These are phyloP conservation scores for Drepana falcataria DNA, from an alignment of 2,888 invertebrate genomes.

Conservation along the genomic window DNA sequence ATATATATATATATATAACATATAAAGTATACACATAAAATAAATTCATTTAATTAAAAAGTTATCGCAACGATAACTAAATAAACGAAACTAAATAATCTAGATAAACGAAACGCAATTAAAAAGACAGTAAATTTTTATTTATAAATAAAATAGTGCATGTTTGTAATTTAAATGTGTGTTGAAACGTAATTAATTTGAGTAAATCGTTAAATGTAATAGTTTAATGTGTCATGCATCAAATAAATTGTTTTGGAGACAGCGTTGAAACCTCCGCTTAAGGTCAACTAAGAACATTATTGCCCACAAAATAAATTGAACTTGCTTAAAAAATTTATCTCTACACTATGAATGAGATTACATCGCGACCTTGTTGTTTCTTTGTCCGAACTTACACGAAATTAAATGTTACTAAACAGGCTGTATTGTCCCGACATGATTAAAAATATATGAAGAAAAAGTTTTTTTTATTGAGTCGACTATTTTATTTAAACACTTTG, in stretches of 20 bases:
- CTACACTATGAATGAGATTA: not conserved
- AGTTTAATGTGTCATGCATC: slow-evolving; percentile 1
- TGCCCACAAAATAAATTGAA: not conserved
- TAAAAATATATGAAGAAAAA: not conserved
- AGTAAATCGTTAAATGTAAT: not conserved
- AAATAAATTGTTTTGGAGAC: not conserved
- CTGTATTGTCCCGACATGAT: not conserved
- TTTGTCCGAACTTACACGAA: not conserved
- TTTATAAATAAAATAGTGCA: too few species aligned
- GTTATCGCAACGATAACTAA: too few species aligned
- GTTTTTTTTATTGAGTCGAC: too few species aligned
- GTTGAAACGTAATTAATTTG: not conserved
- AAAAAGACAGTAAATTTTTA: not conserved
- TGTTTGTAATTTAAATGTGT: not conserved
- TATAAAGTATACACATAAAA: too few species aligned
- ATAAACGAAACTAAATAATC: too few species aligned
- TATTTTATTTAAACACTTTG: too few species aligned
- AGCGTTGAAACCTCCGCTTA: not conserved
- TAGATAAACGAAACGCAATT: not conserved
- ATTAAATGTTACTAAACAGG: not conserved
- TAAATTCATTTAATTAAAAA: too few species aligned
- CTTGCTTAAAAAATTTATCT: not conserved
- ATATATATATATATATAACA: too few species aligned
- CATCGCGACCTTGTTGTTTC: not conserved
- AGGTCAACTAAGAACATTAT: not conserved